Evolutionary conservation across 2,888 invertebrate genomes (phyloP).

Genomic region (Papilio protenor): DNA sequence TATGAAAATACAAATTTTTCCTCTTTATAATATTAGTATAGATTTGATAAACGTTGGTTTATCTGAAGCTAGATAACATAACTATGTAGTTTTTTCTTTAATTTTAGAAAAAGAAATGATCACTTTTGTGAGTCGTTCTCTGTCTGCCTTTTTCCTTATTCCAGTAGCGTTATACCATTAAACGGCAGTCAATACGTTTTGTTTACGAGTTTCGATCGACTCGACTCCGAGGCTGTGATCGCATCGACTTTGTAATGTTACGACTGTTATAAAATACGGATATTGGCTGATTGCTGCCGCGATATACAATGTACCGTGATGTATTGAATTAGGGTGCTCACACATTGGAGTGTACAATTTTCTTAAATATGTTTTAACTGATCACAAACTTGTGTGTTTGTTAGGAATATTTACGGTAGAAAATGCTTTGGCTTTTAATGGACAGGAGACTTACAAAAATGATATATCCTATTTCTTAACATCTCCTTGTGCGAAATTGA

Average conservation of each 20-base stretch:
- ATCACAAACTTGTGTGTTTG: background rate
- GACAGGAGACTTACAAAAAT: background rate
- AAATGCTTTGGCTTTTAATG: background rate
- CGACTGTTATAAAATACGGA: constrained; percentile 33
- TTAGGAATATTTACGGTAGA: background rate
- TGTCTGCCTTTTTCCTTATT: background rate
- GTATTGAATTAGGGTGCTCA: background rate
- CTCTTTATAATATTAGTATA: no score
- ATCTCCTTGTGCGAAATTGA: background rate
- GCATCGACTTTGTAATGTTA: constrained; percentile 9
- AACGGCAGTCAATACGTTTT: background rate
- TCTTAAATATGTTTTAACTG: background rate
- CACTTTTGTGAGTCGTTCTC: background rate
- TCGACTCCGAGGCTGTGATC: background rate
- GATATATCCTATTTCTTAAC: background rate
- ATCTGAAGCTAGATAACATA: background rate
- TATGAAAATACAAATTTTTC: no score
- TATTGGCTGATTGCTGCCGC: constrained; percentile 30
- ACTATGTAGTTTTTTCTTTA: background rate
- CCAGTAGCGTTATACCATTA: constrained; percentile 6
- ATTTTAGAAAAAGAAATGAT: background rate
- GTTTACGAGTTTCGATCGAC: constrained; percentile 25
- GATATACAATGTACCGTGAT: constrained; percentile 14
- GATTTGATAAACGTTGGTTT: constrained; percentile 2
- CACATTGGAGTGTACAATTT: constrained; percentile 2